These are phyloP conservation scores for Epinotia demarniana DNA, from an alignment of 2,888 invertebrate genomes.

Conservation along the genomic window DNA sequence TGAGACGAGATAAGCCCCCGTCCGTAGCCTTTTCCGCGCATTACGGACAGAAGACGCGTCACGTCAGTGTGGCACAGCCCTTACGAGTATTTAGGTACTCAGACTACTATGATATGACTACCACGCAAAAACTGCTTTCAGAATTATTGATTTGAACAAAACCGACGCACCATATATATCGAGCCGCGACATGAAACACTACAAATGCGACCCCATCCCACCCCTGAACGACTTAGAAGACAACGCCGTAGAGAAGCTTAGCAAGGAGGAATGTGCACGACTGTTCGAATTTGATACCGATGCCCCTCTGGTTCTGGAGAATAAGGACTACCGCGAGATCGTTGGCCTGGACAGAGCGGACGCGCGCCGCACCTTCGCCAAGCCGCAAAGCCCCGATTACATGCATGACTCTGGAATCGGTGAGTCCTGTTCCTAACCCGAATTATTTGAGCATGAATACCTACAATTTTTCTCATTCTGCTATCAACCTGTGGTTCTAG, in stretches of 20 bases:
- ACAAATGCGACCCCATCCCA: slow-evolving; percentile 67
- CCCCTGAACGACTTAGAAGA: slow-evolving; percentile 67
- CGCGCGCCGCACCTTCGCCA: slow-evolving; percentile 80
- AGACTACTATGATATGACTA: not conserved
- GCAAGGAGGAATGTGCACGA: slow-evolving; percentile 78
- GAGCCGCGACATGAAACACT: slow-evolving; percentile 72
- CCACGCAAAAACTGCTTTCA: slow-evolving; percentile 54
- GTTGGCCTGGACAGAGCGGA: slow-evolving; percentile 80
- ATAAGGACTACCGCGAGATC: slow-evolving; percentile 78
- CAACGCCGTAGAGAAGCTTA: slow-evolving; percentile 76
- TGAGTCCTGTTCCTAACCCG: slow-evolving; percentile 50
- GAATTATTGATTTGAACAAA: slow-evolving; percentile 82
- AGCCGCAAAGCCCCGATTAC: slow-evolving; percentile 81
- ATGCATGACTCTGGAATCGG: slow-evolving; percentile 84
- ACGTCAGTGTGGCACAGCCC: not conserved
- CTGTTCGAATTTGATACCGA: slow-evolving; percentile 86
- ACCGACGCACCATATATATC: slow-evolving; percentile 75
- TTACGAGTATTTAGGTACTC: not conserved
- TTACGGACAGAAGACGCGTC: too few relatives aligned
- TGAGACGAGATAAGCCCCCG: too few relatives aligned
- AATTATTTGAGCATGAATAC: not conserved
- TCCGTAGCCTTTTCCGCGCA: too few relatives aligned
- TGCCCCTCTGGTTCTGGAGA: slow-evolving; percentile 80
- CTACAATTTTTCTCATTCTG: too few relatives aligned
- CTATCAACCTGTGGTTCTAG: too few relatives aligned